Conservation (phyloP, 2,113 vertebrate genomes). For the Gasterosteus aculeatus region DNA sequence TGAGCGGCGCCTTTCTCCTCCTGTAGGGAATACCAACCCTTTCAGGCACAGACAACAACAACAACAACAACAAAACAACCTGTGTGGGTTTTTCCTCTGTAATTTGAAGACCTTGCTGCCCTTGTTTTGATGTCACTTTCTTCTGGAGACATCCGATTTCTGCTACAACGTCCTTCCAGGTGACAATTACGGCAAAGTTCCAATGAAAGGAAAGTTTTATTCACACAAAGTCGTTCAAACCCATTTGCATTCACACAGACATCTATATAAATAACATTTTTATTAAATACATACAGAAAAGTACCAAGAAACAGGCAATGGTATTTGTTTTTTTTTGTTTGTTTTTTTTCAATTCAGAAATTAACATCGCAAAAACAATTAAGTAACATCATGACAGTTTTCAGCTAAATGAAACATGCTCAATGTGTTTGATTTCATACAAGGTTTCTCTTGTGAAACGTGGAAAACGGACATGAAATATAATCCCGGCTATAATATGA, state of each 20-base stretch:
- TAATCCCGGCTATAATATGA: not conserved
- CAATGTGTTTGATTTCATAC: no score
- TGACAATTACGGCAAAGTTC: not conserved
- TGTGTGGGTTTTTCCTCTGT: not conserved
- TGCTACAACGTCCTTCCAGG: no score
- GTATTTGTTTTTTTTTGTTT: no score
- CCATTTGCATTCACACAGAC: not conserved
- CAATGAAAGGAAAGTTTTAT: no score
- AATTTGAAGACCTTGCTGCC: not conserved
- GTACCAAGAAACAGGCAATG: no score
- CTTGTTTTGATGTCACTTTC: not conserved
- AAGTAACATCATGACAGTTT: not conserved
- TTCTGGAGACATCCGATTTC: not conserved
- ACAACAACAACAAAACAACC: not conserved
- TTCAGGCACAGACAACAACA: not conserved
- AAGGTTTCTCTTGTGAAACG: no score
- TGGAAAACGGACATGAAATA: no score
- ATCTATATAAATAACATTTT: no score
- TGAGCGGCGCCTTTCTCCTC: not conserved
- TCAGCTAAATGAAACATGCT: not conserved
- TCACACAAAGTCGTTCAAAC: no score
- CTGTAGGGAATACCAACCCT: slow-evolving; percentile 8
- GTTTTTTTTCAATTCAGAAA: not conserved
- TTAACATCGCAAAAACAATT: not conserved
- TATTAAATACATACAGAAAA: no score